Percentiles rank a stretch among this genome's conserved stretches.
These are phyloP conservation scores for Esox masquinongy DNA, from an alignment of 2,797 vertebrate genomes.

Conservation along the genomic window DNA sequence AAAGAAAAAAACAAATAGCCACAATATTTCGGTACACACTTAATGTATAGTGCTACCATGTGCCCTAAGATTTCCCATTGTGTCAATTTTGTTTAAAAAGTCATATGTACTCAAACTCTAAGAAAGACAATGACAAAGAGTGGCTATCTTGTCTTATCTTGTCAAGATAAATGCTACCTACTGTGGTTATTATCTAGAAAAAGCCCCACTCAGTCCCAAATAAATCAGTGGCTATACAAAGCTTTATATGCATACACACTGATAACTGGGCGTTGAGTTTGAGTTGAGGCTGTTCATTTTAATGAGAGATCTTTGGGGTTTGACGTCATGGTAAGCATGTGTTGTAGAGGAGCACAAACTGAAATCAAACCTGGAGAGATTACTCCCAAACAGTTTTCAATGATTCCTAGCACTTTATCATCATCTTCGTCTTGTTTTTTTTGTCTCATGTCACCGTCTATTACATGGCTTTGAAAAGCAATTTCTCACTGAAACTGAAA, in stretches of 20 bases:
- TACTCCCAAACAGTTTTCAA: neutral
- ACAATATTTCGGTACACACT: no score
- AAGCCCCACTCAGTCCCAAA: neutral
- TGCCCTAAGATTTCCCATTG: no score
- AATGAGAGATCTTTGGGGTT: neutral
- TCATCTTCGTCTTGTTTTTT: neutral
- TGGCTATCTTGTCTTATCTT: no score
- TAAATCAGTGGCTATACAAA: neutral
- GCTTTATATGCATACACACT: neutral
- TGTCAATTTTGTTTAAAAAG: no score
- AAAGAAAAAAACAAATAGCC: no score
- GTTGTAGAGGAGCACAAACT: neutral
- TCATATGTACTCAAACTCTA: no score
- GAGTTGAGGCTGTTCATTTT: neutral
- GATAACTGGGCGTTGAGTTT: neutral
- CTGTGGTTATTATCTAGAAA: neutral
- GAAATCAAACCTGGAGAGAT: neutral
- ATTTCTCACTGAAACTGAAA: neutral
- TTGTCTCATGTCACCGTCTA: neutral
- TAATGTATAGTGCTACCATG: no score
- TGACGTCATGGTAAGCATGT: neutral
- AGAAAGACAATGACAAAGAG: no score
- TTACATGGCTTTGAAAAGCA: neutral
- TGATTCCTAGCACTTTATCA: neutral
- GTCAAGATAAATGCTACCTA: neutral